Evolutionary conservation across 2,797 vertebrate species (phyloP).

Genomic region (Cheracebus regulus): DNA sequence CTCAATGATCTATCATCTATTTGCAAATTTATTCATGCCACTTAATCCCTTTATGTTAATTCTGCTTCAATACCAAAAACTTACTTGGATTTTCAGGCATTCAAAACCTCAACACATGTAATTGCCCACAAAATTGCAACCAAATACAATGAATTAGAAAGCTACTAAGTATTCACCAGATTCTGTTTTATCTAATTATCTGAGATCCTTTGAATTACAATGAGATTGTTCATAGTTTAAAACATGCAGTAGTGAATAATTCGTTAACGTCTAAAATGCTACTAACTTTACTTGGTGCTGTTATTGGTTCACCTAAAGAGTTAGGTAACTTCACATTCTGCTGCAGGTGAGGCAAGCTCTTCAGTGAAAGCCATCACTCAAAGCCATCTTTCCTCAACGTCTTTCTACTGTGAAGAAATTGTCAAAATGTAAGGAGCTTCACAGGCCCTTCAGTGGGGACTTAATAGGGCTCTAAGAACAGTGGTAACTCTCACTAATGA

Average conservation of each 20-base stretch:
- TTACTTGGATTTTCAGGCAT: conserved; percentile 57
- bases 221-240: conserved; percentile 41
- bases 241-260: background rate
- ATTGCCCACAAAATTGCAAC: conserved; percentile 71
- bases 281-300: background rate
- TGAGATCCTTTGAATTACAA: conserved; percentile 64
- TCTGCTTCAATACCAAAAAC: conserved; percentile 27
- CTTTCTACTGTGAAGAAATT: background rate
- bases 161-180: conserved; percentile 49
- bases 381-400: background rate
- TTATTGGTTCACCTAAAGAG: background rate
- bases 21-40: conserved; percentile 42
- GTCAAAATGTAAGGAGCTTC: background rate
- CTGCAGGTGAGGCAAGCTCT: background rate
- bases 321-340: background rate
- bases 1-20: background rate
- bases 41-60: conserved; percentile 65
- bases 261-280: conserved; percentile 43
- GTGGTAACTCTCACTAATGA: background rate
- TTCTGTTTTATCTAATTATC: conserved; percentile 70
- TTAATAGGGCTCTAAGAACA: background rate
- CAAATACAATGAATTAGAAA: conserved; percentile 69
- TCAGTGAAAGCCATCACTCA: background rate
- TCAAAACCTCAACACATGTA: background rate
- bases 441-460: background rate